phyloP scores from a whole-genome alignment of 2,888 invertebrate genomes.

The Sycophila texana region DNA sequence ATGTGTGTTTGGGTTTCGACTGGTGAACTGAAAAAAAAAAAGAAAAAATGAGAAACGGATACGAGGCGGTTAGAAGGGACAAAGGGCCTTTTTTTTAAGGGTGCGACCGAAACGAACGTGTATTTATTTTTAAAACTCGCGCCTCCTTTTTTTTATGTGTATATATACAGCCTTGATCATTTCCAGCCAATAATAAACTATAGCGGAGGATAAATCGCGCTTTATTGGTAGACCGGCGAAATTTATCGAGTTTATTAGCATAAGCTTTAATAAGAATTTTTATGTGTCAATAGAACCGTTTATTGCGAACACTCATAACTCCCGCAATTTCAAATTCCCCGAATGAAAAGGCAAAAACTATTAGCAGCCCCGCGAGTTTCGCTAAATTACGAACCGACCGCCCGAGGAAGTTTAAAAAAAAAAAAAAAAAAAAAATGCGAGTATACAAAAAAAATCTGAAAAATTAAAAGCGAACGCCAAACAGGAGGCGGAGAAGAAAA shows the following conservation, averaged over 20 bases:
- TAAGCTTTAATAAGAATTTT: constrained; percentile 31
- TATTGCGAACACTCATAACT: background rate
- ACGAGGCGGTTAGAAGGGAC: background rate
- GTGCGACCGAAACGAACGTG: background rate
- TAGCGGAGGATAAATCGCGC: background rate
- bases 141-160: background rate
- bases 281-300: constrained; percentile 32
- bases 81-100: constrained; percentile 1
- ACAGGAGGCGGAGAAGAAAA: background rate
- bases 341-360: background rate
- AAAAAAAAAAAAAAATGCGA: no score
- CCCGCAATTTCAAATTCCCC: background rate
- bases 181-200: background rate
- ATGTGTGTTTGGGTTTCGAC: background rate
- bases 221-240: background rate
- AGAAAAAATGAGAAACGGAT: constrained; percentile 33
- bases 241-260: constrained; percentile 22
- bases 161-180: background rate
- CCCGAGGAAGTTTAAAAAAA: background rate
- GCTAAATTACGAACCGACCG: background rate
- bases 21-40: background rate
- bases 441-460: no score
- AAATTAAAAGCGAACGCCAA: constrained; percentile 9
- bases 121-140: background rate
- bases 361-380: background rate